Conservation (phyloP, 2,113 vertebrate species). For the Eulacestoma nigropectus region DNA sequence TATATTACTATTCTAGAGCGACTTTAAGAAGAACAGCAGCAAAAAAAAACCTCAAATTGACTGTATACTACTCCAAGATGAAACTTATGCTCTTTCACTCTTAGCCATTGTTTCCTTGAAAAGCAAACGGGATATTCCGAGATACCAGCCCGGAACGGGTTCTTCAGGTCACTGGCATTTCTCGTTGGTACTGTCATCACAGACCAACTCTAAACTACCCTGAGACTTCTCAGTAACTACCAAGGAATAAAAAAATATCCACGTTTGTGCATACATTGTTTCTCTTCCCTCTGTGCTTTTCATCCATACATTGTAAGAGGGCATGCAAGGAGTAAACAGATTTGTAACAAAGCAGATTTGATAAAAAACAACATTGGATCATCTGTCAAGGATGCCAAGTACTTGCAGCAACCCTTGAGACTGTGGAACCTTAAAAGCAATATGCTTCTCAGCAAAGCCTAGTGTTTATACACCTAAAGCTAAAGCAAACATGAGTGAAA, state of each 20-base stretch:
- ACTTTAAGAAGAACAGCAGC: neutral
- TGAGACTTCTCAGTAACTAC: neutral
- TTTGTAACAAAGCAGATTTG: neutral
- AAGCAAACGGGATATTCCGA: neutral
- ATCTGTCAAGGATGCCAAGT: neutral
- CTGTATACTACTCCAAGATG: neutral
- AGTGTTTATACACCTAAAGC: neutral
- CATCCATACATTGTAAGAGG: neutral
- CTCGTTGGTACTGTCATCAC: neutral
- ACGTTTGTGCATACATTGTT: neutral
- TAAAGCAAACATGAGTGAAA: neutral
- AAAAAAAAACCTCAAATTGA: fast-evolving
- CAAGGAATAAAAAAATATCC: neutral
- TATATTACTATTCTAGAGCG: neutral
- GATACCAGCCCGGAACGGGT: neutral
- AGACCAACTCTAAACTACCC: neutral
- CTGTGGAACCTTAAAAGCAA: neutral
- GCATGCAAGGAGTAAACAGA: neutral
- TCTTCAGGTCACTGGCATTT: neutral
- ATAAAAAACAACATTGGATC: neutral
- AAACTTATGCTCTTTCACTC: neutral
- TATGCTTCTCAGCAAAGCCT: neutral
- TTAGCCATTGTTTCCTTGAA: neutral
- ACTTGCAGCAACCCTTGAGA: neutral
- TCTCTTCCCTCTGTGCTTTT: neutral